Base-by-base conservation (phyloP, 2,797 vertebrate genomes). In the Echeneis naucrates region DNA sequence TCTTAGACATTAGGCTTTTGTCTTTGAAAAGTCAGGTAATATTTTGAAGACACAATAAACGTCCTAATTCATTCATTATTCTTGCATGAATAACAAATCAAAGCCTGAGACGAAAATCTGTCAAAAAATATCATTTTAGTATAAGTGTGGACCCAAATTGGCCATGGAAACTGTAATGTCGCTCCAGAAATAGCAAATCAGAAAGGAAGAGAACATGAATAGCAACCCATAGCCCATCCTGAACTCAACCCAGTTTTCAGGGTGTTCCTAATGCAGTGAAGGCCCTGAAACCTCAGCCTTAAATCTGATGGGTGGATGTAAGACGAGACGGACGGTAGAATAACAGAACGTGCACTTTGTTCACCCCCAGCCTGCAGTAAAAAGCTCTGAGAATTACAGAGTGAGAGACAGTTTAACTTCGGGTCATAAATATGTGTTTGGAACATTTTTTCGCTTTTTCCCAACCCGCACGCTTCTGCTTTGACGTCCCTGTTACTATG, bases 341-440 rank as follows among this genome's bases (percentile, higher is more conserved):
- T 91, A 93, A 92, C 91, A 93, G 64, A 89, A 89, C 72, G 72
- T 85, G 88, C 85, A 89, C 88, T 91, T 87, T 90, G 89, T 91
- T 90, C 88, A 89, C 87, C 91, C 84, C 91, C 75, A 76, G 84
- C 66, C 88, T 81, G 91, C 87, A 88, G 89, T 92, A 89, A 93
- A 87, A 92, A 89, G 76, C 88, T 82, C 75, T 26, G 77, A 92
- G 91, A 92, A 93, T 92, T 92, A 93, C 90, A 87, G 89, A 89
- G 82, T 89, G 85, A 92, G 88, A 90, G 91, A 93, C 92, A 90
- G 91, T 92, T 93, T 93, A 92, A 93, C 88, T 92, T 75, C 1
- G 45, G 77, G 77, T 91, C 86, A 24, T 95, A 94, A 93, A 94
- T 93, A 92, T 81, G 85, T 87, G 80, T 89, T 89, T 89, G 85